phyloP scores from a whole-genome alignment of 2,797 vertebrate genomes.

The Anisognathus igniventris region DNA sequence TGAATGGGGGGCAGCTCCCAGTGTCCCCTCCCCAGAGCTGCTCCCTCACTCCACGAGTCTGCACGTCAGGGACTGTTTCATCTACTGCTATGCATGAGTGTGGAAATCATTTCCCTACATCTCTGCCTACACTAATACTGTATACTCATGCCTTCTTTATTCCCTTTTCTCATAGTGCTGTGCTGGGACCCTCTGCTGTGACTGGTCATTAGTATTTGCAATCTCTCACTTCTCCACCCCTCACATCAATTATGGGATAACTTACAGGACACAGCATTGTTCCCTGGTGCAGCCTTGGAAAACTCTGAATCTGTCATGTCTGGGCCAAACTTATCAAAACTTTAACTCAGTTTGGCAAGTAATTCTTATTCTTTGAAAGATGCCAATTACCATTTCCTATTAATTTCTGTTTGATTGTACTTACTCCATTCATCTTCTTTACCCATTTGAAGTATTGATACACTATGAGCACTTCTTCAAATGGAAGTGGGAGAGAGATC shows the following conservation, averaged over 20 bases:
- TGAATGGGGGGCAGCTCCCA: neutral
- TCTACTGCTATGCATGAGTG: accelerated
- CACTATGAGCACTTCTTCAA: neutral
- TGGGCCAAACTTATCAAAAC: neutral
- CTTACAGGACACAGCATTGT: neutral
- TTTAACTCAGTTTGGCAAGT: neutral
- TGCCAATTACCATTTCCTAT: neutral
- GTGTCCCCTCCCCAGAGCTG: neutral
- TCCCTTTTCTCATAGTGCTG: neutral
- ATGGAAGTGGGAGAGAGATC: neutral
- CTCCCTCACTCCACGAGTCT: accelerated
- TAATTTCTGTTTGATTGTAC: neutral
- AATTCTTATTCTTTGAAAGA: neutral
- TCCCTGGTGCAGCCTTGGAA: neutral
- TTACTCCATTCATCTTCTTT: neutral
- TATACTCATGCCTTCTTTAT: neutral
- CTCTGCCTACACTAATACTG: neutral
- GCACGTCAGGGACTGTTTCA: neutral
- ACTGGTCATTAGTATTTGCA: neutral
- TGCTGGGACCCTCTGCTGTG: neutral
- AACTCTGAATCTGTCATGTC: neutral
- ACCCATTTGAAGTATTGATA: neutral
- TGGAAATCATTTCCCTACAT: neutral
- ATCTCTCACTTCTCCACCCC: neutral
- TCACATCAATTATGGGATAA: neutral